Evolutionary conservation across 2,797 vertebrate species (phyloP), one percentile per base, ranked within the genome.

Genomic region (Cyprinella venusta): DNA sequence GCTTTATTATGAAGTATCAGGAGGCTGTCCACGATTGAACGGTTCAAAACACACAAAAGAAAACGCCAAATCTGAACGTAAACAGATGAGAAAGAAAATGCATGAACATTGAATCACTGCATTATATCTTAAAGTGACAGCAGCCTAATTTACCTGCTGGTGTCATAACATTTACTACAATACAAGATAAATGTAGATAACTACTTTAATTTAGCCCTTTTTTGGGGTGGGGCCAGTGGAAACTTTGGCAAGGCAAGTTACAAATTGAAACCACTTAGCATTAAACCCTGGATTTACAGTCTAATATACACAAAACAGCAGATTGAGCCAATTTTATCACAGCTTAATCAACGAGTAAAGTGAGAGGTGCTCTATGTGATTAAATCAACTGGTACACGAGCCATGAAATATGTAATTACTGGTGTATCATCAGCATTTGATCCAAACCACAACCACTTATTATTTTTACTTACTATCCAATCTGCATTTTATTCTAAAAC

Each of bases 291-390:
- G 9, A 61, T 42, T 24, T 42, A 76, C 36, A 74, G n/a, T 61
- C 54, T 76, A 76, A 61, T 26, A 61, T 54, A 56, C 30, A 75
- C 30, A 75, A 75, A 75, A 61, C 54, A 61, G n/a, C 38, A 40
- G 15, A 24, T 16, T 38, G 13, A 38, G 33, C 13, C 48, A 26
- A 61, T 76, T 61, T 76, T 26, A 76, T 76, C 45, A 63, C 12
- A 45, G 75, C 75, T 26, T 21, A 76, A 38, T 76, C 16, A 42
- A n/a, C 3, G 8, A 18, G 54, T 61, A 76, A 76, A 45, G 8
- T 40, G 36, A 76, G 52, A 61, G 38, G 19, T 21, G 56, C 5
- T 42, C 40, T 61, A 30, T 76, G 68, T 36, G 68, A 81, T 63
- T 72, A 63, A 81, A 50, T 48, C 13, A 50, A 18, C 19, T 18